These are phyloP conservation scores for Pelobates cultripes DNA, from an alignment of 2,797 vertebrate genomes.

Conservation along the genomic window DNA sequence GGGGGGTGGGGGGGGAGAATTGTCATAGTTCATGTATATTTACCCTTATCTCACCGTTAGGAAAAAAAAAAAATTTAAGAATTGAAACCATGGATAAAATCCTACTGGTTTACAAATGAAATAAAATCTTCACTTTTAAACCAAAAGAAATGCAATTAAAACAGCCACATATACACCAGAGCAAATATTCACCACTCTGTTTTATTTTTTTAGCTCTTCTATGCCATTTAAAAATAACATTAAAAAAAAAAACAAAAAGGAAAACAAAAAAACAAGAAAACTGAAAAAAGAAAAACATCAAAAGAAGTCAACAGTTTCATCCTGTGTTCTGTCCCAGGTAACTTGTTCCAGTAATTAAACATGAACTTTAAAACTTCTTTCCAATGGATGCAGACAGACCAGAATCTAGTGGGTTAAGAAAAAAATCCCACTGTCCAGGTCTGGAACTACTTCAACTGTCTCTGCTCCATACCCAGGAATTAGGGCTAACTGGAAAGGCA, in stretches of 20 bases:
- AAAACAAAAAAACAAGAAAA: neutral
- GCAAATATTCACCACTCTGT: neutral
- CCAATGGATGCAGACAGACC: neutral
- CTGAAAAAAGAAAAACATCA: slow-evolving; percentile 6
- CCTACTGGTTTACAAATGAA: too few species aligned
- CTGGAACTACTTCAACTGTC: neutral
- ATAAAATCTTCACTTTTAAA: neutral
- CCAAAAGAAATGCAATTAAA: neutral
- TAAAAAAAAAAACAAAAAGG: neutral
- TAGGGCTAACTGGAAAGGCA: neutral
- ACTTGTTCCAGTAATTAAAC: slow-evolving; percentile 17
- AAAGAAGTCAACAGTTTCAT: neutral
- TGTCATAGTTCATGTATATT: too few species aligned
- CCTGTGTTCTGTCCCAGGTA: slow-evolving; percentile 1
- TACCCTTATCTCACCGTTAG: too few species aligned
- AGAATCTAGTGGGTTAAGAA: neutral
- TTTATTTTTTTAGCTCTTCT: slow-evolving; percentile 6
- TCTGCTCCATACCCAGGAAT: neutral
- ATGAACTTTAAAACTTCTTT: neutral
- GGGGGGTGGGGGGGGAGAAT: too few species aligned
- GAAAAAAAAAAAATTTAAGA: too few species aligned
- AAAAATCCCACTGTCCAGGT: neutral
- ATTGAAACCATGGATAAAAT: too few species aligned
- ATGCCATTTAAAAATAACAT: slow-evolving; percentile 5
- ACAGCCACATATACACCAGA: neutral